Conservation (phyloP, 2,888 invertebrate genomes). For the Prosapia bicincta region DNA sequence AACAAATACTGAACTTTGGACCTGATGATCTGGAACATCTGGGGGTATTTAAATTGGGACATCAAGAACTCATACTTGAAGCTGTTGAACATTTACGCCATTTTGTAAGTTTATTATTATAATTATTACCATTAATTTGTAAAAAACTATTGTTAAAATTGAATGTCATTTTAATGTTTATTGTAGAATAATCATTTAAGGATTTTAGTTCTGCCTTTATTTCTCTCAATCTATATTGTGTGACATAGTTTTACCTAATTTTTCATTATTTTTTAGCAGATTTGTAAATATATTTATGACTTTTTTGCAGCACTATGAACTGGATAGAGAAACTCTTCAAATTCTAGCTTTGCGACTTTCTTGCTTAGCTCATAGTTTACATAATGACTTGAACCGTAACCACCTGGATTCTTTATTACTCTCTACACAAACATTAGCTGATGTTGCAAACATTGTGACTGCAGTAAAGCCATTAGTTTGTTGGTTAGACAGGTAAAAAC, state of each 20-base stretch:
- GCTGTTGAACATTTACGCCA: constrained; percentile 87
- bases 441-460: constrained; percentile 79
- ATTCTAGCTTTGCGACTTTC: constrained; percentile 80
- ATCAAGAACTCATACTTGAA: constrained; percentile 90
- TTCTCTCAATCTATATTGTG: too few relatives aligned
- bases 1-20: constrained; percentile 76
- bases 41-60: constrained; percentile 82
- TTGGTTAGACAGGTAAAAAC: constrained; percentile 77
- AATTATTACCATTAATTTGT: not conserved
- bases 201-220: too few relatives aligned
- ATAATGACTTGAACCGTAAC: constrained; percentile 62
- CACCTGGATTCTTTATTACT: constrained; percentile 58
- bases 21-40: constrained; percentile 86
- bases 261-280: too few relatives aligned
- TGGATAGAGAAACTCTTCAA: constrained; percentile 89
- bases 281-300: too few relatives aligned
- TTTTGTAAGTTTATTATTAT: constrained; percentile 63
- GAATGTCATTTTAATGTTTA: too few relatives aligned
- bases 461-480: constrained; percentile 83
- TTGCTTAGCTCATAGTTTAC: constrained; percentile 74
- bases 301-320: constrained; percentile 75
- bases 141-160: too few relatives aligned
- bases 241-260: too few relatives aligned
- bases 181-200: too few relatives aligned
- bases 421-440: constrained; percentile 76